A percentile compares a stretch with the other conserved stretches of the same genome.
phyloP scores from a whole-genome alignment of 2,797 vertebrate species.

The Falco concolor region DNA sequence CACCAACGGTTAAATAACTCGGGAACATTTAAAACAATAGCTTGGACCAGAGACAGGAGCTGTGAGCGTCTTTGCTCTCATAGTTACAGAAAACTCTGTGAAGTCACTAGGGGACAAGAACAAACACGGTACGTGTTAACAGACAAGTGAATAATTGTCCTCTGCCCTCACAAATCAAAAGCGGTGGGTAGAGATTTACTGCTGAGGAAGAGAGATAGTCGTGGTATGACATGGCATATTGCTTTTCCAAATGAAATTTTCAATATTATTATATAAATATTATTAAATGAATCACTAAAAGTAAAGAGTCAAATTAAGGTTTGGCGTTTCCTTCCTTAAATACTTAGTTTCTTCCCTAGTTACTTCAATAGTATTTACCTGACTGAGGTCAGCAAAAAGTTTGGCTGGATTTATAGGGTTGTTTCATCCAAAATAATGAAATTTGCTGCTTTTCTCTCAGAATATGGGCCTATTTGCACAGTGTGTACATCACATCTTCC shows the following conservation, averaged over 20 bases:
- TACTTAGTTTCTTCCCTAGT: not conserved
- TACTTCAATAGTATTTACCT: not conserved
- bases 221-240: not conserved
- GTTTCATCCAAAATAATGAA: not conserved
- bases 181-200: not conserved
- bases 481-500: not conserved
- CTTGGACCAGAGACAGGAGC: constrained; percentile 13
- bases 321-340: not conserved
- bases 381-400: not conserved
- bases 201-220: not conserved
- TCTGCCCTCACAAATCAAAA: not conserved
- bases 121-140: not conserved
- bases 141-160: not conserved
- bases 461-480: not conserved
- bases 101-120: not conserved
- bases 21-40: not conserved
- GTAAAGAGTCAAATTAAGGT: not conserved
- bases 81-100: not conserved
- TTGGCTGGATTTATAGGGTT: not conserved
- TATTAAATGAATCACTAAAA: not conserved
- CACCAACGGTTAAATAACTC: not conserved
- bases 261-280: not conserved
- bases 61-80: not conserved
- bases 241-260: not conserved
- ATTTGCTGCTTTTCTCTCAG: not conserved